Evolutionary conservation across 2,888 invertebrate genomes (phyloP).

Genomic region (Laothoe populi): DNA sequence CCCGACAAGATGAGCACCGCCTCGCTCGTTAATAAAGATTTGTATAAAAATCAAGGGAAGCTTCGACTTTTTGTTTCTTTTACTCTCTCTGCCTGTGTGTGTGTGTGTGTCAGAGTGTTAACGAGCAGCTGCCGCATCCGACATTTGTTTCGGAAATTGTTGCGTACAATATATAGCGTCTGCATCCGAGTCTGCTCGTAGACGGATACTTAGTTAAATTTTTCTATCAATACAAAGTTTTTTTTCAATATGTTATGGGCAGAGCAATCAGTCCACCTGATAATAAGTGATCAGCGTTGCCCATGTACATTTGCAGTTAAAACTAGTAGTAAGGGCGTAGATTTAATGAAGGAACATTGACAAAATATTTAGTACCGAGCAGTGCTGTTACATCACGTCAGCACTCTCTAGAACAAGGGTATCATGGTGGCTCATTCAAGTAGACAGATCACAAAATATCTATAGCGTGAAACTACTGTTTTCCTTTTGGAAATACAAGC

Average conservation of each 20-base stretch:
- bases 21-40: neutral
- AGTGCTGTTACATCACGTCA: no score
- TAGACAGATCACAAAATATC: no score
- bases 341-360: no score
- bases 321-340: no score
- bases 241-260: no score
- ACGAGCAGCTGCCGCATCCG: conserved; percentile 7
- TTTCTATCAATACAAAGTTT: no score
- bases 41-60: neutral
- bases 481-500: no score
- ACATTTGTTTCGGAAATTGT: neutral
- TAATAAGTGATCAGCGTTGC: neutral
- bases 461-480: no score
- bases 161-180: neutral
- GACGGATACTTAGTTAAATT: no score
- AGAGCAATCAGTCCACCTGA: neutral
- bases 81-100: neutral
- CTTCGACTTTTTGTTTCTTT: neutral
- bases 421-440: no score
- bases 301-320: neutral
- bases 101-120: neutral
- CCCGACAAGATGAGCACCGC: neutral
- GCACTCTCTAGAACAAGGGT: no score
- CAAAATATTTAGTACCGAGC: no score
- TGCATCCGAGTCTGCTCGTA: neutral